Conservation (phyloP, 1,140 invertebrate species). For the Conus ventricosus region DNA sequence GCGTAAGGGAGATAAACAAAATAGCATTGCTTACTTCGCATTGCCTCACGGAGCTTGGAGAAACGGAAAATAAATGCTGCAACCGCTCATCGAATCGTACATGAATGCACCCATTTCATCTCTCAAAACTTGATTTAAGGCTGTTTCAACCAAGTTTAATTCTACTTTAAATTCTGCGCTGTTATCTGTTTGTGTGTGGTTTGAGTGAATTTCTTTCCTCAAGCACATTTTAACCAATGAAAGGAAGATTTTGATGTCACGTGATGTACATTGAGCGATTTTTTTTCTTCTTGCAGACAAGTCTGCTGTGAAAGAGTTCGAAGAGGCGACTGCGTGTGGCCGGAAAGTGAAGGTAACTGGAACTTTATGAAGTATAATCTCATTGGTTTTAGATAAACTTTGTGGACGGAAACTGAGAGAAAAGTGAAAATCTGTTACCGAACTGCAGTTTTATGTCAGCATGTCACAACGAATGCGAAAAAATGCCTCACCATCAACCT, state of each 20-base stretch:
- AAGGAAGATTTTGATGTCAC: neutral
- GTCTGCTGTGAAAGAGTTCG: neutral
- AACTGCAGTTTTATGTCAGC: neutral
- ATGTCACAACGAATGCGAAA: constrained; percentile 50
- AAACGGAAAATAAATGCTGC: neutral
- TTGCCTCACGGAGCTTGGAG: neutral
- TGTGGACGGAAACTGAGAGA: neutral
- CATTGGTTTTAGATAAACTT: neutral
- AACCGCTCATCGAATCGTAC: too few relatives aligned
- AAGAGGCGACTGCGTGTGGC: neutral
- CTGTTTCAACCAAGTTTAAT: neutral
- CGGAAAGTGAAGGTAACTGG: neutral
- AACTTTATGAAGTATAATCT: neutral
- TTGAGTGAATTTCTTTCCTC: neutral
- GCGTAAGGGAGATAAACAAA: neutral
- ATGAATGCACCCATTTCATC: neutral
- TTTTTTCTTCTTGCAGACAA: neutral
- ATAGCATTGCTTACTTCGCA: neutral
- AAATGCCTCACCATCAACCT: constrained; percentile 58
- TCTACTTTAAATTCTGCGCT: too few relatives aligned
- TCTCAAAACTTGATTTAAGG: neutral
- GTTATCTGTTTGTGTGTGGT: neutral
- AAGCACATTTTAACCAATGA: neutral
- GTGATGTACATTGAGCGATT: neutral
- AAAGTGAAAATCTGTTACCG: neutral